Base-by-base conservation (phyloP, 2,888 invertebrate species). In the Caenorhabditis zanzibari region DNA sequence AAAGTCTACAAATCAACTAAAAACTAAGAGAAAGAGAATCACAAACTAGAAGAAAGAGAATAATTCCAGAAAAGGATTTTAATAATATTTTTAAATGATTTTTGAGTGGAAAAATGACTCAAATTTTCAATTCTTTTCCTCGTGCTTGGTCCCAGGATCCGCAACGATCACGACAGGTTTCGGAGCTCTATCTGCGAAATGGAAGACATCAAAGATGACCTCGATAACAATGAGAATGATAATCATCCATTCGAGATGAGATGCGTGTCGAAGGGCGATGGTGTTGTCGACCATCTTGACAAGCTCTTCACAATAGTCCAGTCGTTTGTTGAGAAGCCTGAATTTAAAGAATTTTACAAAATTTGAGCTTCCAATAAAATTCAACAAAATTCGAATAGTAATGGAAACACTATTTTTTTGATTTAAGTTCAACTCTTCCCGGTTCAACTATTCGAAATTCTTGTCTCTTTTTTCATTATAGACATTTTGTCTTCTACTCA, bases 241-340 rank as follows among this genome's bases (percentile, higher is more conserved):
- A 87, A 98, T 97, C 96, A 98, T 97, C 96, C 97, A 96, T 93
- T 98, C 98, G 0, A 98, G 94, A 0, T 97, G 94, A 14, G 96
- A 95, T 93, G 97, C 88, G 93, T 98, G 98, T 12, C 95, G 94
- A 93, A 98, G 97, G 75, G 96, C 96, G 32, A 98, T 94, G 94
- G 97, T 96, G 35, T 95, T 95, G 0, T 96, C 96, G 9, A 98
- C 94, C 82, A 98, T 94, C 91, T 97, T 96, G 9, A 97, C 95
- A 22, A 98, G 94, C 91, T 97, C 97, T 73, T 96, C 95, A 92
- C 98, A 98, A 93, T 98, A 97, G 89, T 95, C 95, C 52, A 98
- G 94, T 90, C 97, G 97, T 93, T 97, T 97, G 93, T 98, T 98
- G 94, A 98, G 95, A 0, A 81, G 66, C 26, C 63, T 79, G 79